Evolutionary conservation across 2,888 invertebrate species (phyloP).

Genomic region (Temnothorax unifasciatus): DNA sequence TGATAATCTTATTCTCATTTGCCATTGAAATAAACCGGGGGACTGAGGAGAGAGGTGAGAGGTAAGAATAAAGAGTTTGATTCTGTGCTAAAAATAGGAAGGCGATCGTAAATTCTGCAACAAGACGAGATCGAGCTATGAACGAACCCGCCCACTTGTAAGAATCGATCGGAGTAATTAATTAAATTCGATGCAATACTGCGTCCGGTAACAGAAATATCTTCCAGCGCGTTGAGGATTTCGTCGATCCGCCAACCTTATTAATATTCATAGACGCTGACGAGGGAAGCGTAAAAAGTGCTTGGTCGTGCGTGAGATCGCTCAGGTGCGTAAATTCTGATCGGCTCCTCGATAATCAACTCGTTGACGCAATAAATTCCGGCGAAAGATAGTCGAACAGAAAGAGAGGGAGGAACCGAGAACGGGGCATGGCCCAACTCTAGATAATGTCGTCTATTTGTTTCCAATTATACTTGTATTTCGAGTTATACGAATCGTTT

Average conservation of each 20-base stretch:
- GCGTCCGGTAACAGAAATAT: constrained; percentile 21
- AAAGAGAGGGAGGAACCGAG: constrained; percentile 15
- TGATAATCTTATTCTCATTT: background rate
- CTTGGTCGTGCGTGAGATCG: constrained; percentile 60
- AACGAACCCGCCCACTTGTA: constrained; percentile 16
- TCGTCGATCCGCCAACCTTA: constrained; percentile 51
- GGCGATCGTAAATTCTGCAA: background rate
- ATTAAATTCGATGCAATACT: constrained; percentile 37
- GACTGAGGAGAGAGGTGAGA: background rate
- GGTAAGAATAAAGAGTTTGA: background rate
- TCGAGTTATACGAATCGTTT: constrained; percentile 2
- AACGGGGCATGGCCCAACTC: background rate
- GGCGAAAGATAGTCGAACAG: constrained; percentile 5
- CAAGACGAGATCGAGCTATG: constrained; percentile 3
- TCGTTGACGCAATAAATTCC: constrained; percentile 53
- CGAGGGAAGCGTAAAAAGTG: constrained; percentile 58
- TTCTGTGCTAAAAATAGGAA: background rate
- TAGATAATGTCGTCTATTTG: constrained; percentile 18
- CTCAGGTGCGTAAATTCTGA: constrained; percentile 45
- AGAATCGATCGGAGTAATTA: constrained; percentile 53
- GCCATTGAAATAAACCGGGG: background rate
- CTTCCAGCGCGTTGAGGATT: constrained; percentile 48
- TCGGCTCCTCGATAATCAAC: constrained; percentile 49
- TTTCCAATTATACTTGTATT: constrained; percentile 33
- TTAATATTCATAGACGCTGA: constrained; percentile 69